Percentiles rank a stretch among this genome's conserved stretches.
phyloP scores from a whole-genome alignment of 2,888 invertebrate genomes.

The Pterostichus niger region DNA sequence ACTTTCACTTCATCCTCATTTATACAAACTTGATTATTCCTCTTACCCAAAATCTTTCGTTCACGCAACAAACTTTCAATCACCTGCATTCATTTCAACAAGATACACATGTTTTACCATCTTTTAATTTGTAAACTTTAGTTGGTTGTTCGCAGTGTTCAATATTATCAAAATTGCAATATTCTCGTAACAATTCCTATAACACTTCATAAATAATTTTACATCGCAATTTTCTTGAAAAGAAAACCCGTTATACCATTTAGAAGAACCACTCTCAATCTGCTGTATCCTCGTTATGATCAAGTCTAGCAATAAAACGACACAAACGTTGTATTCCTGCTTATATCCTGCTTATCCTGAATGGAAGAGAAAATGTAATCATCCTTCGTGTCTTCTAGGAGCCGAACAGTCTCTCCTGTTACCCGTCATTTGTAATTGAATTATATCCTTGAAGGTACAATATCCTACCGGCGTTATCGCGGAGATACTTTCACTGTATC shows the following conservation, averaged over 20 bases:
- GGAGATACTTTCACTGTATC: slow-evolving; percentile 22
- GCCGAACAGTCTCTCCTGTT: slow-evolving; percentile 17
- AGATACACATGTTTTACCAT: too few relatives aligned
- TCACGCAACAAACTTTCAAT: too few relatives aligned
- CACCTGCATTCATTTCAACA: too few relatives aligned
- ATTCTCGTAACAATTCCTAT: too few relatives aligned
- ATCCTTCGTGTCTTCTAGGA: slow-evolving; percentile 16
- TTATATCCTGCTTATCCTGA: slow-evolving; percentile 42
- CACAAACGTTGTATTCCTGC: slow-evolving; percentile 13
- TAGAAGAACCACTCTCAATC: slow-evolving; percentile 2
- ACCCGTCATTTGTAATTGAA: slow-evolving; percentile 42
- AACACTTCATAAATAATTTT: too few relatives aligned
- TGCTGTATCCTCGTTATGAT: slow-evolving; percentile 8
- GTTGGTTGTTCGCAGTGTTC: too few relatives aligned
- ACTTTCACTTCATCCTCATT: too few relatives aligned
- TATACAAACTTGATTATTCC: too few relatives aligned
- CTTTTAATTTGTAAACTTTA: too few relatives aligned
- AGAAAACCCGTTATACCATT: not conserved
- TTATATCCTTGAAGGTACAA: slow-evolving; percentile 45
- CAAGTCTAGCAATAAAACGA: slow-evolving; percentile 28
- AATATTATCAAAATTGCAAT: too few relatives aligned
- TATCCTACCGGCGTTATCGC: not conserved
- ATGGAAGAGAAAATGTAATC: slow-evolving; percentile 27
- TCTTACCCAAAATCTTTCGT: too few relatives aligned
- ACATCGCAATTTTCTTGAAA: too few relatives aligned